Conservation (phyloP, 23 tunicate species). For the Trididemnum miniatum region DNA sequence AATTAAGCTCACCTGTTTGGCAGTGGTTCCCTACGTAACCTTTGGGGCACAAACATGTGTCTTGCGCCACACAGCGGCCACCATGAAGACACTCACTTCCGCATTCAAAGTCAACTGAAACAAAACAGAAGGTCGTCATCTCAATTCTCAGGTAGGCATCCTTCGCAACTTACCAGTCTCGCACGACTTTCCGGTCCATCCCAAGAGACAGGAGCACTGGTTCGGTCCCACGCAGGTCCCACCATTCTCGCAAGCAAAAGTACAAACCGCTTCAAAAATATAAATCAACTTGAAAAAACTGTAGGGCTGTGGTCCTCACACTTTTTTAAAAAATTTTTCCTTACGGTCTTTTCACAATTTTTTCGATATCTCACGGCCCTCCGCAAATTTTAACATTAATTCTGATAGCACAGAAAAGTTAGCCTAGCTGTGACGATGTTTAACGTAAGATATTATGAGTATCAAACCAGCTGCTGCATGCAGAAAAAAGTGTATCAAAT, state of each 20-base stretch:
- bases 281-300: too few species aligned
- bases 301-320: too few species aligned
- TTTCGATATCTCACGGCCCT: too few species aligned
- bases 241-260: slow-evolving; percentile 33
- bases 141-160: not conserved
- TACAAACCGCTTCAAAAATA: slow-evolving; percentile 41
- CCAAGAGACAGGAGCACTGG: slow-evolving; percentile 39
- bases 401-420: too few species aligned
- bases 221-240: slow-evolving; percentile 52
- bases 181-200: slow-evolving; percentile 49
- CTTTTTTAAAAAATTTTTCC: too few species aligned
- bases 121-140: not conserved
- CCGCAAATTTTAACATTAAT: too few species aligned
- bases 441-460: too few species aligned
- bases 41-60: slow-evolving; percentile 51
- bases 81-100: slow-evolving; percentile 72
- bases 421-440: too few species aligned
- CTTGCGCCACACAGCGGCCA: slow-evolving; percentile 67
- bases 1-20: slow-evolving; percentile 66
- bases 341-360: too few species aligned
- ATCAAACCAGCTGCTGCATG: too few species aligned
- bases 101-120: slow-evolving; percentile 68
- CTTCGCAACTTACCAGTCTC: slow-evolving; percentile 37
- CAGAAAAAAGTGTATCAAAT: too few species aligned
- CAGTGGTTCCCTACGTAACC: slow-evolving; percentile 83